Conservation (phyloP, 1,140 invertebrate genomes). For the Phymastichus coffea region DNA sequence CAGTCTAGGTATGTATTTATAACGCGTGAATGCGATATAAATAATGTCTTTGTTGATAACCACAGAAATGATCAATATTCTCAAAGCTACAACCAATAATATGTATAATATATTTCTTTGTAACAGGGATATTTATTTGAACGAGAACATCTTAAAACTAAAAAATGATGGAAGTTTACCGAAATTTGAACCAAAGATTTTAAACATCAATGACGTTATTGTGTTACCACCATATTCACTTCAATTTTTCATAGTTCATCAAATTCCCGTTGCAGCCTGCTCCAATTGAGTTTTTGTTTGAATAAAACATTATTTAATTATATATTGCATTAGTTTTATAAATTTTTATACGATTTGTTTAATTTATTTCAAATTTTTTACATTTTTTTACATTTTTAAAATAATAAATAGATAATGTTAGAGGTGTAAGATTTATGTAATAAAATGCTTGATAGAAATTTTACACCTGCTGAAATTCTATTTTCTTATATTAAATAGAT, state of each 20-base stretch:
- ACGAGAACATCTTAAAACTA: constrained; percentile 58
- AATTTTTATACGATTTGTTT: too few species aligned
- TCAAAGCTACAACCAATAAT: constrained; percentile 8
- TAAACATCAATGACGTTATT: constrained; percentile 51
- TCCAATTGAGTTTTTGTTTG: too few species aligned
- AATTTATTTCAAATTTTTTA: too few species aligned
- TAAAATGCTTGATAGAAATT: too few species aligned
- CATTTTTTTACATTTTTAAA: too few species aligned
- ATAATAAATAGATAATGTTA: too few species aligned
- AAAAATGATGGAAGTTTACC: constrained; percentile 54
- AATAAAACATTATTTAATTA: too few species aligned
- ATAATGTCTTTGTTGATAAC: constrained; percentile 7
- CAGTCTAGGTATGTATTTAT: constrained; percentile 41
- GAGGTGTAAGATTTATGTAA: too few species aligned
- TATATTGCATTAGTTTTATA: too few species aligned
- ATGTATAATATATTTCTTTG: constrained; percentile 40
- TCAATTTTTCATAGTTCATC: constrained; percentile 62
- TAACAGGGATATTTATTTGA: constrained; percentile 60
- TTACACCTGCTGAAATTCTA: too few species aligned
- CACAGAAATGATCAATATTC: background rate
- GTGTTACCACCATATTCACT: constrained; percentile 62
- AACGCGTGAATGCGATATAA: constrained; percentile 9
- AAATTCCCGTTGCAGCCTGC: constrained; percentile 38
- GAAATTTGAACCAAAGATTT: constrained; percentile 54
- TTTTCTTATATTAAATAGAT: too few species aligned